Conservation (phyloP, 2,113 vertebrate genomes). For the Aldabrachelys gigantea region DNA sequence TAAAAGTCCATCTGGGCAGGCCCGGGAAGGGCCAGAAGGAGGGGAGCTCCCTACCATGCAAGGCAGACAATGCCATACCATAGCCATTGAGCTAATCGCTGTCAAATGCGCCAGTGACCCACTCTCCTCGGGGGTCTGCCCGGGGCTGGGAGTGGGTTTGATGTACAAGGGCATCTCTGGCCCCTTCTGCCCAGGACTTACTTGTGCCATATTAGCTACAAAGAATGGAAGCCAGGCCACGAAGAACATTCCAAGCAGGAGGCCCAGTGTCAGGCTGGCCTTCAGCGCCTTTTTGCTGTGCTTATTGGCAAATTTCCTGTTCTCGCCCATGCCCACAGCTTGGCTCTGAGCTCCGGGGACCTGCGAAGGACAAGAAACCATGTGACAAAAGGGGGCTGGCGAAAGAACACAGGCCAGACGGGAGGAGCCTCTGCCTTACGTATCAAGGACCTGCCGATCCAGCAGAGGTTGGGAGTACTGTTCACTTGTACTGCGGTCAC, state of each 20-base stretch:
- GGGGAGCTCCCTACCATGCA: not conserved
- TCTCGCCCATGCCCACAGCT: conserved; percentile 75
- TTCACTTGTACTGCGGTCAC: not conserved
- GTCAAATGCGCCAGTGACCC: not conserved
- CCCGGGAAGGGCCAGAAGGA: not conserved
- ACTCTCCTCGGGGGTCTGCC: not conserved
- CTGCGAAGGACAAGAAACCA: conserved; percentile 24
- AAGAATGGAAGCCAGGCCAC: conserved; percentile 97
- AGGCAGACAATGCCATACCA: not conserved
- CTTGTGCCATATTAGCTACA: conserved; percentile 92
- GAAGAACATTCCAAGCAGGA: conserved; percentile 95
- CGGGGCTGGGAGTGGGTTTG: not conserved
- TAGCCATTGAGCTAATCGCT: not conserved
- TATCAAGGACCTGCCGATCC: not conserved
- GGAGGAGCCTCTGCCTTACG: too few species aligned
- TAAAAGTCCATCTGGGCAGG: not conserved
- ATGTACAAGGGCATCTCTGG: not conserved
- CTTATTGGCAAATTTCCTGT: conserved; percentile 85
- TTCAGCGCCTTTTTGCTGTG: conserved; percentile 94
- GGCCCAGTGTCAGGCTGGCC: conserved; percentile 94
- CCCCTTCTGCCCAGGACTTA: conserved; percentile 58
- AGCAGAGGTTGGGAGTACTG: not conserved
- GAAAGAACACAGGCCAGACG: accelerated
- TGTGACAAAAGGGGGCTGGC: accelerated
- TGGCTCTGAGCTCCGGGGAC: conserved; percentile 35